Evolutionary conservation across 2,113 vertebrate species (phyloP).

Genomic region (Lampris megalopsis): DNA sequence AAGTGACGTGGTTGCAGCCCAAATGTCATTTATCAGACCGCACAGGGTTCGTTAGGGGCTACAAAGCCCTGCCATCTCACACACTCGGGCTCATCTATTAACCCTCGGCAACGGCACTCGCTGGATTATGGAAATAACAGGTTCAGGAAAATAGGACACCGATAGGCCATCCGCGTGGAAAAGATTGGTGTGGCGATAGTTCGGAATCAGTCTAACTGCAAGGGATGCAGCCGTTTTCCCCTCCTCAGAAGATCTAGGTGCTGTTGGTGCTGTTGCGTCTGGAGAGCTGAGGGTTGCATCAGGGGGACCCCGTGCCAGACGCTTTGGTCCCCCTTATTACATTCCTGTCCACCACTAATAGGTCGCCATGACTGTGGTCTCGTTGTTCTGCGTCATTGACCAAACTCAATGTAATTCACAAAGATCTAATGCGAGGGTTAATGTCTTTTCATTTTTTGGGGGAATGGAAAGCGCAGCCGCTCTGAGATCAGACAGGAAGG

Average conservation of each 20-base stretch:
- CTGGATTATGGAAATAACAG: slow-evolving; percentile 85
- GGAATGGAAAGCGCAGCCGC: slow-evolving; percentile 48
- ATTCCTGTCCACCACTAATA: slow-evolving; percentile 71
- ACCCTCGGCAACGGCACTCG: slow-evolving; percentile 85
- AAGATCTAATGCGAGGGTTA: slow-evolving; percentile 59
- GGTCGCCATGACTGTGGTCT: slow-evolving; percentile 58
- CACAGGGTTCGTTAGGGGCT: slow-evolving; percentile 89
- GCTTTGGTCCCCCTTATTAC: slow-evolving; percentile 62
- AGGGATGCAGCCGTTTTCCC: slow-evolving; percentile 59
- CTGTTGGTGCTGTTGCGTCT: slow-evolving; percentile 67
- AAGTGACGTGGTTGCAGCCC: slow-evolving; percentile 93
- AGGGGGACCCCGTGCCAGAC: slow-evolving; percentile 61
- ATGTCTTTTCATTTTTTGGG: slow-evolving; percentile 44
- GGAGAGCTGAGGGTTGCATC: slow-evolving; percentile 64
- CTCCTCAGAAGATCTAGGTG: slow-evolving; percentile 60
- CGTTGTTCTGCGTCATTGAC: slow-evolving; percentile 60
- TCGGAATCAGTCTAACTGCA: slow-evolving; percentile 60
- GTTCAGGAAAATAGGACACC: slow-evolving; percentile 78
- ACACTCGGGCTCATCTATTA: slow-evolving; percentile 92
- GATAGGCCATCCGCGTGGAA: slow-evolving; percentile 80
- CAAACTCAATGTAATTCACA: slow-evolving; percentile 57
- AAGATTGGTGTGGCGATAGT: slow-evolving; percentile 78
- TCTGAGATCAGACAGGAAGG: slow-evolving; percentile 40
- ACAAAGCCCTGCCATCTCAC: slow-evolving; percentile 92
- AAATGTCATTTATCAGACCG: slow-evolving; percentile 94